Evolutionary conservation across 92 coral and sea anemone species (phyloP), one percentile per base, ranked within the genome.

Genomic region (Porites evermanni): DNA sequence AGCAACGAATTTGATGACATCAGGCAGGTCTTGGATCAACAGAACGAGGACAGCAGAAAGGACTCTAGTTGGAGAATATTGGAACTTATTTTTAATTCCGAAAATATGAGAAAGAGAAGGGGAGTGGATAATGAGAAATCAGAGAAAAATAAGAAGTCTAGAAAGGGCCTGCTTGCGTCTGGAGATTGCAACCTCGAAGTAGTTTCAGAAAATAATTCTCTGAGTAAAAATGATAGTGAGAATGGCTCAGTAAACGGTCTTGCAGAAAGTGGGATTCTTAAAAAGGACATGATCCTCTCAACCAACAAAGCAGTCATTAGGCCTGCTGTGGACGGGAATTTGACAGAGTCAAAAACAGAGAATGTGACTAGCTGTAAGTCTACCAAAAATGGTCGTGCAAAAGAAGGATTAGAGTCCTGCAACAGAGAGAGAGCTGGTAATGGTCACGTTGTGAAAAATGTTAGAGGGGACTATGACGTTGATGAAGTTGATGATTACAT

Each of bases 1-100:
- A 85, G 84, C 65, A 60, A 68, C 66, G 83, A 68, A 56, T 85
- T 85, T 85, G 77, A 85, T 26, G 88, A 85, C 61, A 85, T 85
- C 44, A 75, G 21, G 7, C 77, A 51, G 32, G 75, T 77, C 6
- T 54, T 85, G 18, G 66, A 85, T 78, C 84, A 66, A 12, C 20
- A 53, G 8, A 84, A 77, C 20, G 77, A 85, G 24, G 64, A 67
- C 53, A 7, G 20, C 13, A 75, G 32, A 56, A 61, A 12, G 50
- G 51, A 56, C 21, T 59, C 65, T 14, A 23, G 88, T 20, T 58
- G 53, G 88, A 85, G 84, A 68, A 66, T 85, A 59, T 53, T 85
- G 75, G 77, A 85, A 78, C 82, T 53, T n/a, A 50, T 85, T 21
- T 85, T 18, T n/a, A 85, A 78, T 7, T 76, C 77, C n/a, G 88